Evolutionary conservation across 2,888 invertebrate genomes (phyloP), one percentile per base, ranked within the genome.

Genomic region (Caenorhabditis sp.): DNA sequence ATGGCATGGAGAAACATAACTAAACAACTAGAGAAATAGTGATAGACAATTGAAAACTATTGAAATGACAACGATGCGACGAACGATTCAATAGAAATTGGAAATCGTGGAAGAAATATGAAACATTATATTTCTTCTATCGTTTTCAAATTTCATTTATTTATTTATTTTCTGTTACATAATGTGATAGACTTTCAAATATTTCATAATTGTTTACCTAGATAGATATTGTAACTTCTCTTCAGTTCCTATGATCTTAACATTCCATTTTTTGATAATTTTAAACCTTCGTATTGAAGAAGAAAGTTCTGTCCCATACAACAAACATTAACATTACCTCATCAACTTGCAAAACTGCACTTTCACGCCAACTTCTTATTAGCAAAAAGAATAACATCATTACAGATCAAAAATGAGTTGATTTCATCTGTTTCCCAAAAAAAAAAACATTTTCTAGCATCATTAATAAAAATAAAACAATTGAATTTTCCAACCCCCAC

Each of bases 41-140:
- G 53, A 53, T 53, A 53, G n/a, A 53, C 53, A 53, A 53, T 53
- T 53, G 53, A 53, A 53, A 53, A 53, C 53, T 23, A 53, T 53
- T 53, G 53, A 53, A 53, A 53, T 23, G 24, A 23, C 53, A 23
- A 53, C 53, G 24, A 50, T n/a, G n/a, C n/a, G 50, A 17, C 5
- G n/a, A 50, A 50, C 50, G 5, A 53, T 53, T 53, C 53, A 53
- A 53, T 53, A 53, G 23, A 21, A 53, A 53, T 53, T 4, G 5
- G 50, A 50, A 31, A 31, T 31, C 31, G 31, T 50, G 50, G 19
- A 19, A 50, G 17, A 50, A 50, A 50, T 50, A 14, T n/a, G 17
- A 50, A 50, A 53, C 53, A 21, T 23, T 23, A 19, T 23, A 1
- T n/a, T 21, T 53, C n/a, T 50, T 19, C 24, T 5, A 50, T 23